Percentiles rank a stretch among this genome's conserved stretches.
These are phyloP conservation scores for Esox lucius DNA, from an alignment of 2,797 vertebrate species.

Conservation along the genomic window DNA sequence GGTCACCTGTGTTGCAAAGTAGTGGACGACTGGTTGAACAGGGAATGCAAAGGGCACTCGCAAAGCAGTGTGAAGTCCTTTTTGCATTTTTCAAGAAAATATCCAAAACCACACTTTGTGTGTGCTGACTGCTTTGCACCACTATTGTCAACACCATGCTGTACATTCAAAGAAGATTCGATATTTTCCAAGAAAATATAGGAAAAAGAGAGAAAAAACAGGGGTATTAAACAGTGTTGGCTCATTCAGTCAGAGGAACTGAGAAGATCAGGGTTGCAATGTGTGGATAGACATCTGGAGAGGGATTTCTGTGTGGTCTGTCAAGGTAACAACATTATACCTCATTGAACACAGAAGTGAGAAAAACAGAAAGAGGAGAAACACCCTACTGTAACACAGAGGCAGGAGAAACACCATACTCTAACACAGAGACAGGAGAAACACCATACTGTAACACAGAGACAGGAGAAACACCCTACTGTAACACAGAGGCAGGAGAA, in stretches of 20 bases:
- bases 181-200: neutral
- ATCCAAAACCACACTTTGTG: neutral
- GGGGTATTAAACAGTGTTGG: constrained; percentile 13
- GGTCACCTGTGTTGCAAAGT: too few relatives aligned
- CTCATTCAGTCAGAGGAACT: constrained; percentile 17
- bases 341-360: constrained; percentile 27
- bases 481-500: neutral
- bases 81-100: neutral
- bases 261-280: constrained; percentile 19
- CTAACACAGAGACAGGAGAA: neutral
- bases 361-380: neutral
- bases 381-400: neutral
- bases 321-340: constrained; percentile 34
- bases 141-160: neutral
- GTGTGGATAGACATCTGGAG: constrained; percentile 60
- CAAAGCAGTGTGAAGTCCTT: neutral
- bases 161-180: neutral
- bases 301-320: constrained; percentile 40
- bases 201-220: neutral
- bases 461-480: neutral
- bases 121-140: neutral
- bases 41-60: too few relatives aligned
- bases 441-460: neutral
- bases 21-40: too few relatives aligned
- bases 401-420: neutral